A percentile compares a stretch with the other conserved stretches of the same genome.
Evolutionary conservation across 2,113 vertebrate genomes (phyloP).

Genomic region (Ifrita kowaldi): DNA sequence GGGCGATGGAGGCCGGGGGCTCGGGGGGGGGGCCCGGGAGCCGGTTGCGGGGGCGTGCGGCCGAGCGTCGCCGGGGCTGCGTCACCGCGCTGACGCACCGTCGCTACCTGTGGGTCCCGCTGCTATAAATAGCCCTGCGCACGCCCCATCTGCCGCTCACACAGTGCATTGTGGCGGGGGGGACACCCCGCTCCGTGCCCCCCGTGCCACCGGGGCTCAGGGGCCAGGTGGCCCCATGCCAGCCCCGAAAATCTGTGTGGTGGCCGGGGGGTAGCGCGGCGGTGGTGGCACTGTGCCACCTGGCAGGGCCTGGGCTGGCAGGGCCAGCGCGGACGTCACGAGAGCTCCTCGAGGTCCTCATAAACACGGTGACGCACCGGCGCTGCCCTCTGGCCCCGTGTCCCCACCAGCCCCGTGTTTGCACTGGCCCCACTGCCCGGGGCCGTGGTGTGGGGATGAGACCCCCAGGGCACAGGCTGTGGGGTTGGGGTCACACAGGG

Average conservation of each 20-base stretch:
- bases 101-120: slow-evolving; percentile 48
- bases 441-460: fast-evolving
- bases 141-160: neutral
- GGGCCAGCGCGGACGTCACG: neutral
- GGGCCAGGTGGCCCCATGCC: neutral
- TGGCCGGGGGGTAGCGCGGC: neutral
- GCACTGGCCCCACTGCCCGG: fast-evolving
- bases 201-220: fast-evolving
- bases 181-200: neutral
- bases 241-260: neutral
- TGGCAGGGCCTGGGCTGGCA: neutral
- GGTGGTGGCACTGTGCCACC: neutral
- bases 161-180: fast-evolving
- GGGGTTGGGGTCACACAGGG: neutral
- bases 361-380: slow-evolving; percentile 13
- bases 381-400: neutral
- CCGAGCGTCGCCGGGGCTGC: neutral
- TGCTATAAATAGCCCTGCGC: neutral
- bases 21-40: neutral
- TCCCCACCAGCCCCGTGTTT: neutral
- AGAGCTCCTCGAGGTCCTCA: neutral
- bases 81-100: neutral
- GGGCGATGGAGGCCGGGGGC: neutral
- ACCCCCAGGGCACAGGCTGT: fast-evolving
- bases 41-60: neutral